Conservation (phyloP, 37 sponge, comb jelly and placozoan genomes). For the Ephydatia muelleri region DNA sequence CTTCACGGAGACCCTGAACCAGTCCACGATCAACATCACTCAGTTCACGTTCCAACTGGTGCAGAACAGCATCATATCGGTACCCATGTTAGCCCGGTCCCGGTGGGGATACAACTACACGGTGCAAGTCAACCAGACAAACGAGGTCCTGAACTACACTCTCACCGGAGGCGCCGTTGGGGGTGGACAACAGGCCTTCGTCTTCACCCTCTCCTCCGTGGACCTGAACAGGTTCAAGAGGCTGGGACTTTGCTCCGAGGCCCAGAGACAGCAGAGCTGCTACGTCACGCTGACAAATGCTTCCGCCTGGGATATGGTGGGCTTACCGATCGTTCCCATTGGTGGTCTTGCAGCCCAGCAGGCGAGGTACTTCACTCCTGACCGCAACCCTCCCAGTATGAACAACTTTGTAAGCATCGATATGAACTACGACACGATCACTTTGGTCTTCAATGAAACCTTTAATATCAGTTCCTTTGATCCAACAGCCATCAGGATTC, state of each 20-base stretch:
- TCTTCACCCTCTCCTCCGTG: conserved; percentile 36
- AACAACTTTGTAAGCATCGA: conserved; percentile 71
- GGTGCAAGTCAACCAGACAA: conserved; percentile 16
- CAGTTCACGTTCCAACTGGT: conserved; percentile 50
- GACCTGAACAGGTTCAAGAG: conserved; percentile 85
- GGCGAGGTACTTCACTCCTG: conserved; percentile 68
- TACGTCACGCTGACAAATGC: conserved; percentile 59
- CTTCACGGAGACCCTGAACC: conserved; percentile 80
- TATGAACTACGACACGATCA: conserved; percentile 46
- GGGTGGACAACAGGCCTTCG: conserved; percentile 47
- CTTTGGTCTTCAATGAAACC: conserved; percentile 75
- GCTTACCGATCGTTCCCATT: conserved; percentile 38
- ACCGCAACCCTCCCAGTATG: conserved; percentile 56
- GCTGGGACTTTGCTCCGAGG: conserved; percentile 76
- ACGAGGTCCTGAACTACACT: conserved; percentile 43
- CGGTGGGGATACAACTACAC: not conserved
- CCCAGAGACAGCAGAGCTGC: conserved; percentile 53
- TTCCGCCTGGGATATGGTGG: conserved; percentile 74
- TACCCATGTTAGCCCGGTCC: not conserved
- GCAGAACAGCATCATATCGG: not conserved
- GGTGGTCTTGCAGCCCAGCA: conserved; percentile 17
- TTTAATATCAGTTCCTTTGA: conserved; percentile 87
- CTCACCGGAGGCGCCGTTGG: conserved; percentile 68
- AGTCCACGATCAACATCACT: conserved; percentile 53
- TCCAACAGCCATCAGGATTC: conserved; percentile 81